Base-by-base conservation (phyloP, 2,797 vertebrate genomes). In the Xerus rutilus region DNA sequence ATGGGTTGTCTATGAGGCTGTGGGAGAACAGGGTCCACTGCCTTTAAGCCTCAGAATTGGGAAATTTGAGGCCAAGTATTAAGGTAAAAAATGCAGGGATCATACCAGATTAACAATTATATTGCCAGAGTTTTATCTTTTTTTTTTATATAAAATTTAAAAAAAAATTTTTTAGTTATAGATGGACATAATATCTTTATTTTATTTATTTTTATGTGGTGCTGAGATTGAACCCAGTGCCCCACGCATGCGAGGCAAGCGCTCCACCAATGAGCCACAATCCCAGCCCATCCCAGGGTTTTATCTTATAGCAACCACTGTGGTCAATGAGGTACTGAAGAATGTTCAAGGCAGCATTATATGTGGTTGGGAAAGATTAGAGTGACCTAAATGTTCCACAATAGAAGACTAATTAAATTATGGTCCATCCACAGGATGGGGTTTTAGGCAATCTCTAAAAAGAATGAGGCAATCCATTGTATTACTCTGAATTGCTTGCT, bases 21-120 rank as follows among this genome's bases (percentile, higher is more conserved):
- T 43, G 35, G 49, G 62, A 85, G 78, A 85, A 88, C n/a, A 20
- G 21, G 21, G 43, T 85, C 15, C 39, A 52, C 32, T 70, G 15
- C 72, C 70, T 74, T 76, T 59, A 91, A 74, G n/a, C 54, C 25
- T 59, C 43, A 35, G 7, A 23, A 5, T 45, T 91, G 69, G 69
- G 64, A 77, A 94, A 84, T 82, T 67, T 91, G 86, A 96, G 88
- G 76, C 86, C 64, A 92, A 43, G 15, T 85, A 83, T 88, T 59
- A 85, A 76, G 7, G 14, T 28, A 5, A 70, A 88, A 32, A 73
- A 76, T 25, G 14, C 57, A 32, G 54, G 30, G 69, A 32, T 78
- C 30, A 74, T 89, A 69, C 17, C 52, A 84, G 32, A 0, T 91
- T 85, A 64, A 59, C 54, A 91, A 65, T 23, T 83, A 25, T 6